Percentiles rank a stretch among this genome's conserved stretches.
These are phyloP conservation scores for Crocuta crocuta DNA, from an alignment of 2,113 vertebrate genomes.

Conservation along the genomic window DNA sequence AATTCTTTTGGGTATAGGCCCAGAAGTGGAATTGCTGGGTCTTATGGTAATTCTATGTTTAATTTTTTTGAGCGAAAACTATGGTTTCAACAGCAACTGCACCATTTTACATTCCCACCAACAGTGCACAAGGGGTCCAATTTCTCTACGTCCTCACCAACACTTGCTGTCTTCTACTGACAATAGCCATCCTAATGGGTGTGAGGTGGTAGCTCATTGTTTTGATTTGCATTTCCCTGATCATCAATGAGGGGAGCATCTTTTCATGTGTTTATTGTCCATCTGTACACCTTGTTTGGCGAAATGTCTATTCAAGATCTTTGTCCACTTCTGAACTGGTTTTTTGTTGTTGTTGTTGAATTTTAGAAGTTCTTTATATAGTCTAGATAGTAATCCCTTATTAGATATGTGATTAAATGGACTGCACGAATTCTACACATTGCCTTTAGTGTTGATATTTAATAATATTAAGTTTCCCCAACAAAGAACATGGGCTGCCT, in stretches of 20 bases:
- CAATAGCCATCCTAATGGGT: neutral
- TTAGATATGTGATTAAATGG: too few relatives aligned
- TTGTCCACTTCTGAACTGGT: neutral
- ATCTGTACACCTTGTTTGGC: neutral
- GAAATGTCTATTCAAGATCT: neutral
- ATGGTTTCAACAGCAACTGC: neutral
- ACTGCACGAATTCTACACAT: neutral
- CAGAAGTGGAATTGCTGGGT: neutral
- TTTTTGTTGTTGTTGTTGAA: neutral
- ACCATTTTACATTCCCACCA: too few relatives aligned
- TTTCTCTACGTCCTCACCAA: neutral
- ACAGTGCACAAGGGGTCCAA: neutral
- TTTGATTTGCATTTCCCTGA: neutral
- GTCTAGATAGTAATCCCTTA: neutral
- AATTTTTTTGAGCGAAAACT: neutral
- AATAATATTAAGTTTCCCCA: neutral
- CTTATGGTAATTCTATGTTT: neutral
- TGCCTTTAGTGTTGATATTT: neutral
- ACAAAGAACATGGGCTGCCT: neutral
- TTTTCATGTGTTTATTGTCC: neutral
- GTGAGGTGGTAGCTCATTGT: neutral
- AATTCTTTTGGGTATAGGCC: rapidly evolving
- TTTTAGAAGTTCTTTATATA: neutral
- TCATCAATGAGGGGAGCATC: neutral
- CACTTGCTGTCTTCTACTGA: neutral